Conservation (phyloP, 2,888 invertebrate species). For the Exephanes ischioxanthus region DNA sequence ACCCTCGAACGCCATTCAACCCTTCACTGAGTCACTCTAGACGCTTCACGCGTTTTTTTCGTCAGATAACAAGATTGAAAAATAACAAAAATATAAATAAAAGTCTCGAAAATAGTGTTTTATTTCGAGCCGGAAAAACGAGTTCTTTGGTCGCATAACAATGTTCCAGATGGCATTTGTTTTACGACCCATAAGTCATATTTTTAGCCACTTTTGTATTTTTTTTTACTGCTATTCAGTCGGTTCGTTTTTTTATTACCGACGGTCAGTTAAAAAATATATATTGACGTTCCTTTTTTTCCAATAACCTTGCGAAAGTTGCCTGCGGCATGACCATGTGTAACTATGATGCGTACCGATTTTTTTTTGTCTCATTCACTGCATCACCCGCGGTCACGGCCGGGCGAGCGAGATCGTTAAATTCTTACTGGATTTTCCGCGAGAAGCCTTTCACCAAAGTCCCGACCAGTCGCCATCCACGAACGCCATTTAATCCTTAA, state of each 20-base stretch:
- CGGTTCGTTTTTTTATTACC: not conserved
- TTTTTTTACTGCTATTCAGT: not conserved
- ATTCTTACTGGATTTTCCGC: constrained; percentile 57
- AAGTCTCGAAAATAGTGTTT: not conserved
- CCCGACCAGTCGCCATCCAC: constrained; percentile 1
- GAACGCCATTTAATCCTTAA: constrained; percentile 4
- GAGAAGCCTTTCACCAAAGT: constrained; percentile 10
- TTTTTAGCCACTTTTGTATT: not conserved
- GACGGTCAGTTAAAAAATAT: not conserved
- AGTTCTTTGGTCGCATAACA: not conserved
- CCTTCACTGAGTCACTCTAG: constrained; percentile 19
- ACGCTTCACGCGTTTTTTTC: not conserved
- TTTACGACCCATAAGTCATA: not conserved
- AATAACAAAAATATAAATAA: not conserved
- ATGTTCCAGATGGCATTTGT: not conserved
- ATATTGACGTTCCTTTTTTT: constrained; percentile 10
- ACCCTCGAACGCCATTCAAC: constrained; percentile 15
- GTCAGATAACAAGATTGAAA: not conserved
- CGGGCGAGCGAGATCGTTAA: constrained; percentile 55
- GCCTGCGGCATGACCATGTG: constrained; percentile 7
- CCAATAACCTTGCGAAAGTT: not conserved
- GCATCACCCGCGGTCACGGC: constrained; percentile 39
- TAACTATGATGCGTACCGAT: constrained; percentile 44
- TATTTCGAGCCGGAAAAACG: not conserved
- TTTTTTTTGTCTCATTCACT: constrained; percentile 33